Evolutionary conservation across 2,888 invertebrate species (phyloP).

Genomic region (Zeuzera pyrina): DNA sequence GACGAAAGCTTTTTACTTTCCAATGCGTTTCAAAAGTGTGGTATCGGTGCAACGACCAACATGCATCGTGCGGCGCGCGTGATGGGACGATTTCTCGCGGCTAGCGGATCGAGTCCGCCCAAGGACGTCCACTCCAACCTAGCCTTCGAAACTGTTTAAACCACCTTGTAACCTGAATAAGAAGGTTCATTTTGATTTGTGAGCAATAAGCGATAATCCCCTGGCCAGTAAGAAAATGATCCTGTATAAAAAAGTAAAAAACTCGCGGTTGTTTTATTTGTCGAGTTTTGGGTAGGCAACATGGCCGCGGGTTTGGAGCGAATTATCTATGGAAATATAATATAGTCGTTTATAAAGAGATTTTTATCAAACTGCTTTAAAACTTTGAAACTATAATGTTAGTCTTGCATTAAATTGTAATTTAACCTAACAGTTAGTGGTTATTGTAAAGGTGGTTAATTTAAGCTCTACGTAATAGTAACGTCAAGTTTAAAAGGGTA

Average conservation of each 20-base stretch:
- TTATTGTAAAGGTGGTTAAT: too few relatives aligned
- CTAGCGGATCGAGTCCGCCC: constrained; percentile 73
- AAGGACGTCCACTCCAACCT: constrained; percentile 65
- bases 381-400: constrained; percentile 4
- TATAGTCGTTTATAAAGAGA: constrained; percentile 32
- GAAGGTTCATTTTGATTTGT: constrained; percentile 28
- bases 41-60: constrained; percentile 70
- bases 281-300: constrained; percentile 51
- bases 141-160: constrained; percentile 28
- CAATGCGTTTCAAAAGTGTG: constrained; percentile 67
- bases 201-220: constrained; percentile 39
- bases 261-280: constrained; percentile 66
- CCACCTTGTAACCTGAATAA: constrained; percentile 28
- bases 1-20: constrained; percentile 62
- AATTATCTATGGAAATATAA: constrained; percentile 56
- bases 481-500: background rate
- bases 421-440: too few relatives aligned
- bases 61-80: too few relatives aligned
- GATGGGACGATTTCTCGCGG: constrained; percentile 65
- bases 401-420: too few relatives aligned
- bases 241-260: constrained; percentile 67
- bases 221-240: constrained; percentile 66
- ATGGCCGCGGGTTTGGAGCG: constrained; percentile 62
- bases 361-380: constrained; percentile 28
- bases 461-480: too few relatives aligned